phyloP scores from a whole-genome alignment of 1,140 invertebrate genomes.

The Notospermus geniculatus region DNA sequence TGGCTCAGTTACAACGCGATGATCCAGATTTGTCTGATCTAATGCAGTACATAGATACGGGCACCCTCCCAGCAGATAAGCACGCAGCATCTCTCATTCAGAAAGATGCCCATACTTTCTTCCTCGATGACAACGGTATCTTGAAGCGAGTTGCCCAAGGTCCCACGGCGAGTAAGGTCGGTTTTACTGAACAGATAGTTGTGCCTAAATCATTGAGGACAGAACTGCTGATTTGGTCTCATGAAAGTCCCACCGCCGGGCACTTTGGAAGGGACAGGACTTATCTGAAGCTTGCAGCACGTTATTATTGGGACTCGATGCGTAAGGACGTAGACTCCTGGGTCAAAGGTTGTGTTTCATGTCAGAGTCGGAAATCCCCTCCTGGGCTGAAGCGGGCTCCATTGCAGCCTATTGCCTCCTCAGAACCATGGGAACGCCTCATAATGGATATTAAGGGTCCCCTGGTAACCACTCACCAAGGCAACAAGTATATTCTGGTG shows the following conservation, averaged over 20 bases:
- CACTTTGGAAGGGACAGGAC: background rate
- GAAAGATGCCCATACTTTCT: no score
- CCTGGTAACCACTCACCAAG: background rate
- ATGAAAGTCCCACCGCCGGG: background rate
- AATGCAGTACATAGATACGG: no score
- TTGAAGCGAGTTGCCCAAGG: no score
- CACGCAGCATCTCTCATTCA: no score
- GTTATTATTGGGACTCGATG: conserved; percentile 26
- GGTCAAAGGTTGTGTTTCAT: conserved; percentile 15
- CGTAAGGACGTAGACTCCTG: conserved; percentile 11
- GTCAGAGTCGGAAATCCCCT: conserved; percentile 17
- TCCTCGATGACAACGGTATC: no score
- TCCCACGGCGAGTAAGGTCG: no score
- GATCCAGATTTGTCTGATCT: no score
- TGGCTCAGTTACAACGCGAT: no score
- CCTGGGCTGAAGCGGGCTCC: conserved; percentile 7
- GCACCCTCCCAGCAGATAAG: no score
- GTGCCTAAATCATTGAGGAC: no score
- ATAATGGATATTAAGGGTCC: conserved; percentile 16
- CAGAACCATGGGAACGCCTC: conserved; percentile 20
- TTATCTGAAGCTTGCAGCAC: background rate
- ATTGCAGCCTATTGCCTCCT: conserved; percentile 14
- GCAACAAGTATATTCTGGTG: conserved; percentile 24
- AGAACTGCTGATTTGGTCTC: no score
- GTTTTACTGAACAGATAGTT: no score